Evolutionary conservation across 2,888 invertebrate species (phyloP).

Genomic region (Eupithecia subumbrata): DNA sequence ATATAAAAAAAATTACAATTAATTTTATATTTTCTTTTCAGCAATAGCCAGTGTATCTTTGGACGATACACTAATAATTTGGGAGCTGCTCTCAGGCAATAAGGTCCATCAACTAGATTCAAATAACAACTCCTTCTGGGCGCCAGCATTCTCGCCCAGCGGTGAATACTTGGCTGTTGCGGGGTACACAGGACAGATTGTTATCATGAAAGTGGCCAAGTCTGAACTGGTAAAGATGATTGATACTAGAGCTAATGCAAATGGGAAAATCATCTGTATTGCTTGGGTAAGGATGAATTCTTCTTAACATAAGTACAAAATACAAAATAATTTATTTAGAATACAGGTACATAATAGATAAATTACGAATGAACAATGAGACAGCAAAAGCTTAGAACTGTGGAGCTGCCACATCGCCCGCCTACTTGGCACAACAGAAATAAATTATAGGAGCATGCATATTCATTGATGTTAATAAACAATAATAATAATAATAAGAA

Average conservation of each 20-base stretch:
- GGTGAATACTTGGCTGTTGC: conserved; percentile 95
- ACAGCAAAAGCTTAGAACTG: too few species aligned
- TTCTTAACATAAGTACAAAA: too few species aligned
- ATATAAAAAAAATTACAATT: too few species aligned
- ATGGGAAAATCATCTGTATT: conserved; percentile 95
- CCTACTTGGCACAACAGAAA: too few species aligned
- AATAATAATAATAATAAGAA: too few species aligned
- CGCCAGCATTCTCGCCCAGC: conserved; percentile 96
- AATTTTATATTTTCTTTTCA: too few species aligned
- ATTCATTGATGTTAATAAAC: too few species aligned
- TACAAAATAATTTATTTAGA: too few species aligned
- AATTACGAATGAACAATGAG: too few species aligned
- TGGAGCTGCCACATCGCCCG: too few species aligned
- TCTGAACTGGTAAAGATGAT: conserved; percentile 90
- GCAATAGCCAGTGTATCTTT: conserved; percentile 95
- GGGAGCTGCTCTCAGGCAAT: conserved; percentile 94
- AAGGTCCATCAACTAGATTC: conserved; percentile 92
- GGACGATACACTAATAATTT: conserved; percentile 95
- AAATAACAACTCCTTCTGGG: conserved; percentile 96
- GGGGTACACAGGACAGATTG: conserved; percentile 95
- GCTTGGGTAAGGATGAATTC: conserved; percentile 90
- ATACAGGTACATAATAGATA: too few species aligned
- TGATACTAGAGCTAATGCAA: conserved; percentile 87
- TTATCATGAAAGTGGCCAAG: conserved; percentile 86
- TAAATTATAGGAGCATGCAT: too few species aligned